Evolutionary conservation across 2,888 invertebrate genomes (phyloP).

Genomic region (Timema cristinae): DNA sequence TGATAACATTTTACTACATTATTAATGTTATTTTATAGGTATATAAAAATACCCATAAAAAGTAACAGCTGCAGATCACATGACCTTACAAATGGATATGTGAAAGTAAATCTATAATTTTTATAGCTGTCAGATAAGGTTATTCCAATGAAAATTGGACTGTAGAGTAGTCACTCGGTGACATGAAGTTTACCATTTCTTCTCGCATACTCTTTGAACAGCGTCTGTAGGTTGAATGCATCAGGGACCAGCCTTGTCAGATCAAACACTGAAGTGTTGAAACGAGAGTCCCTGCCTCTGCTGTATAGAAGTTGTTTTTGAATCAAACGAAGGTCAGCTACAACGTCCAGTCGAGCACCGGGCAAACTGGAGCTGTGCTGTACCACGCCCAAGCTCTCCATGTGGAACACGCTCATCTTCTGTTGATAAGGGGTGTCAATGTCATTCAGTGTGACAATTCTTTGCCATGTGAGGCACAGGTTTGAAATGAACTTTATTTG

Average conservation of each 20-base stretch:
- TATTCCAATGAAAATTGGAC: too few relatives aligned
- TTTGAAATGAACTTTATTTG: neutral
- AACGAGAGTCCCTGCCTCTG: conserved; percentile 51
- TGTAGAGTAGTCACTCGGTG: too few relatives aligned
- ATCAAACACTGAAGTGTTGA: conserved; percentile 54
- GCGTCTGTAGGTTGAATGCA: conserved; percentile 50
- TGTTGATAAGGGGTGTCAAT: conserved; percentile 17
- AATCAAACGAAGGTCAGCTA: conserved; percentile 41
- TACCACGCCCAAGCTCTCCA: conserved; percentile 48
- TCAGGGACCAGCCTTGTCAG: conserved; percentile 43
- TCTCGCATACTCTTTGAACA: conserved; percentile 54
- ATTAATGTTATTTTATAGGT: too few relatives aligned
- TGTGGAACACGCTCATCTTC: conserved; percentile 41
- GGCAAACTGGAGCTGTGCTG: conserved; percentile 41
- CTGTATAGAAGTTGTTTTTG: conserved; percentile 44
- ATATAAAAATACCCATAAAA: too few relatives aligned
- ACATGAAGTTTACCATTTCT: conserved; percentile 53
- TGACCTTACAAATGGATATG: too few relatives aligned
- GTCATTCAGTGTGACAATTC: neutral
- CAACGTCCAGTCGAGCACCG: conserved; percentile 44
- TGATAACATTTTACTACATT: too few relatives aligned
- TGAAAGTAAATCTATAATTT: too few relatives aligned
- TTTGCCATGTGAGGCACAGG: neutral
- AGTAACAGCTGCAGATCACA: too few relatives aligned
- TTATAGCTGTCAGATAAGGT: too few relatives aligned